A percentile compares a stretch with the other conserved stretches of the same genome.
These are phyloP conservation scores for Coenonympha glycerion DNA, from an alignment of 2,888 invertebrate species.

Conservation along the genomic window DNA sequence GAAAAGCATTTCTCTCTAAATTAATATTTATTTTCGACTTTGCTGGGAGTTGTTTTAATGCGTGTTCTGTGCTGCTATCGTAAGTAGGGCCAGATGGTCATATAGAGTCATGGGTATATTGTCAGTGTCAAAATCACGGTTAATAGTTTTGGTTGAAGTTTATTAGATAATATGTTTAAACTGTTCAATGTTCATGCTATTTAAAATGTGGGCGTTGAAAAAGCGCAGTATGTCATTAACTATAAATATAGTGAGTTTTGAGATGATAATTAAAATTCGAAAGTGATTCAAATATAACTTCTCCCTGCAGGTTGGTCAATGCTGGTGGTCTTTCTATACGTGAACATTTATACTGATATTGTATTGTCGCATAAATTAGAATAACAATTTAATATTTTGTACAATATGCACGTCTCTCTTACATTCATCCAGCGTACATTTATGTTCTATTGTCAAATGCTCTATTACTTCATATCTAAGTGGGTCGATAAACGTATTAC, in stretches of 20 bases:
- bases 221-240: too few species aligned
- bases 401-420: background rate
- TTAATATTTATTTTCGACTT: constrained; percentile 25
- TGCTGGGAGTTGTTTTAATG: constrained; percentile 7
- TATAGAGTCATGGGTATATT: background rate
- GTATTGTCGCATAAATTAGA: too few species aligned
- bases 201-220: background rate
- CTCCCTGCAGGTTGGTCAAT: too few species aligned
- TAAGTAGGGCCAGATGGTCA: constrained; percentile 10
- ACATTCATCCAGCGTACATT: background rate
- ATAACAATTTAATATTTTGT: background rate
- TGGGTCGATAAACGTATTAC: constrained; percentile 11
- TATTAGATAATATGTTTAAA: background rate
- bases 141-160: background rate
- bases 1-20: constrained; percentile 25
- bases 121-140: background rate
- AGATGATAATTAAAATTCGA: too few species aligned
- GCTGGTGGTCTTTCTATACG: too few species aligned
- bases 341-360: too few species aligned
- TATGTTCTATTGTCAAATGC: constrained; percentile 4
- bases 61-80: background rate
- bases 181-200: background rate
- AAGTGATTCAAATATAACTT: too few species aligned
- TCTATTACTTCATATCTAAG: constrained; percentile 12
- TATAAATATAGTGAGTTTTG: too few species aligned